These are phyloP conservation scores for Capra hircus DNA, from an alignment of 2,113 vertebrate species.

Conservation along the genomic window DNA sequence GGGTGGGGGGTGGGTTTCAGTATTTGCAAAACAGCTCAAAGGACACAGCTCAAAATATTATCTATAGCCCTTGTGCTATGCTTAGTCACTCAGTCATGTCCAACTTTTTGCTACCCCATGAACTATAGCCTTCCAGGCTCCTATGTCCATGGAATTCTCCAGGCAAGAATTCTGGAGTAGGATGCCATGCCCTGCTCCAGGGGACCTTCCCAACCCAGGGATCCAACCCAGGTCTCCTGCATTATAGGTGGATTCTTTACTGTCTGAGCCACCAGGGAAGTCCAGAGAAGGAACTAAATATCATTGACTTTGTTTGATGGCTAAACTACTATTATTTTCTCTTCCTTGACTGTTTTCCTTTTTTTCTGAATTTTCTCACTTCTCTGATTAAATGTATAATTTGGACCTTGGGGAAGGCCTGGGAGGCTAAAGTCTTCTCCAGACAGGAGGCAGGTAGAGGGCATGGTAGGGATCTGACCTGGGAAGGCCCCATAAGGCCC, in stretches of 20 bases:
- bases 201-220: background rate
- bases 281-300: background rate
- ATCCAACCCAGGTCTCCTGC: background rate
- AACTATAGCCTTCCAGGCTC: background rate
- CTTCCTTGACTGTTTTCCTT: background rate
- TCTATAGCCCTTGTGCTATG: background rate
- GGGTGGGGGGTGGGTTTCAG: background rate
- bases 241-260: background rate
- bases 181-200: background rate
- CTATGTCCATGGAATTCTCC: background rate
- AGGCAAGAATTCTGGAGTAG: background rate
- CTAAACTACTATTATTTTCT: background rate
- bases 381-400: background rate
- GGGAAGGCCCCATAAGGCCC: background rate
- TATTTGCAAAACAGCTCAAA: background rate
- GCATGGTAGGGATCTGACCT: background rate
- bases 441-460: background rate
- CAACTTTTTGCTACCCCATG: background rate
- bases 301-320: background rate
- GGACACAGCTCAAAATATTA: background rate
- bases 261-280: background rate
- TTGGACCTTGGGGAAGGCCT: background rate
- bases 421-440: background rate
- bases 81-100: background rate
- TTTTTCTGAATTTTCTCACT: background rate